Conservation (phyloP, 2,797 vertebrate genomes). For the Cossypha niveicapilla region DNA sequence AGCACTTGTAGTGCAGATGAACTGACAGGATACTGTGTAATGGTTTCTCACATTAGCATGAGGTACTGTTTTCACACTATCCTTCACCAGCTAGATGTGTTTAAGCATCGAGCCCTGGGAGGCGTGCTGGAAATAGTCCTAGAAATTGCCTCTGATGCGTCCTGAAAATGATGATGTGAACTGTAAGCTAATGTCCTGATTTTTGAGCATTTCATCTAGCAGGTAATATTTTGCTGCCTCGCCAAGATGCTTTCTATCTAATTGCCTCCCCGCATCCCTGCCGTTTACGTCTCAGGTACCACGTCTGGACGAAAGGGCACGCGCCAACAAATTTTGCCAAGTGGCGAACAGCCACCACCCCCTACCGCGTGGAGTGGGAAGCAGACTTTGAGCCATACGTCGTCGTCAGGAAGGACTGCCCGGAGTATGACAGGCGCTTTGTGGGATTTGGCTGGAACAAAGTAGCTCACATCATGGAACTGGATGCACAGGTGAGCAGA, state of each 20-base stretch:
- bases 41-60: constrained; percentile 21
- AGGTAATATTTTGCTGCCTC: not conserved
- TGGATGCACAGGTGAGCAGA: constrained; percentile 91
- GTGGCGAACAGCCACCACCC: constrained; percentile 95
- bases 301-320: constrained; percentile 98
- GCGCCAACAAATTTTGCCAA: constrained; percentile 98
- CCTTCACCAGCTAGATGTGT: not conserved
- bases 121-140: not conserved
- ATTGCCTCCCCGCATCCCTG: not conserved
- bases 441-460: constrained; percentile 99
- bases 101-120: not conserved
- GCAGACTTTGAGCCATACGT: constrained; percentile 98
- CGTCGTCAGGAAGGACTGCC: constrained; percentile 90
- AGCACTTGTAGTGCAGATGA: constrained; percentile 3
- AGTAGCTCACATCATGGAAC: constrained; percentile 97
- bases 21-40: constrained; percentile 11
- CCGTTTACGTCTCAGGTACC: constrained; percentile 81
- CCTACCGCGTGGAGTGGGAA: constrained; percentile 95
- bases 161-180: not conserved
- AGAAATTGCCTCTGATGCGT: not conserved
- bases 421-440: constrained; percentile 94
- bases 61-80: constrained; percentile 16
- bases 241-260: not conserved
- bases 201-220: not conserved
- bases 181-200: constrained; percentile 7